A percentile compares a stretch with the other conserved stretches of the same genome.
Evolutionary conservation across 1,140 invertebrate genomes (phyloP).

Genomic region (Bombus confusus): DNA sequence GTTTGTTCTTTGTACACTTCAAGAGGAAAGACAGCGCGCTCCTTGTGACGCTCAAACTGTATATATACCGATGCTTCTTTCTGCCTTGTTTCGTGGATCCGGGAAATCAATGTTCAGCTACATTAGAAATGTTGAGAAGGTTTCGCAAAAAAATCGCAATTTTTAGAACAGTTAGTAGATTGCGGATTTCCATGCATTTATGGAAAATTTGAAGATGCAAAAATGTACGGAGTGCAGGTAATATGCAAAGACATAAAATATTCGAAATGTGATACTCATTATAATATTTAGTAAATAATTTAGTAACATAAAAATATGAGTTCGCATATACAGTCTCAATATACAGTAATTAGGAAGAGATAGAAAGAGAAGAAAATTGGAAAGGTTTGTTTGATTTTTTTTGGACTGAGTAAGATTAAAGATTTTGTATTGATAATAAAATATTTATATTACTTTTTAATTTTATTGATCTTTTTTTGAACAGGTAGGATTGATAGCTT

Average conservation of each 20-base stretch:
- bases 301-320: too few species aligned
- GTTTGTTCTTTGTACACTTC: constrained; percentile 48
- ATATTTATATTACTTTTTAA: too few species aligned
- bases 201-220: neutral
- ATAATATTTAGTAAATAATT: too few species aligned
- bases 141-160: neutral
- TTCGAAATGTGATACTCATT: neutral
- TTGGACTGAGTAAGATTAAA: neutral
- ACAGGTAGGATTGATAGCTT: too few species aligned
- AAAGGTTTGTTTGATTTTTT: neutral
- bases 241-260: too few species aligned
- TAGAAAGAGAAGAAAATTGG: too few species aligned
- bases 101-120: neutral
- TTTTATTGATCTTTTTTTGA: too few species aligned
- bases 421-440: too few species aligned
- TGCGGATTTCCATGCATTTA: too few species aligned
- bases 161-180: too few species aligned
- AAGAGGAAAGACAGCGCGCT: neutral
- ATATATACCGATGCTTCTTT: constrained; percentile 4
- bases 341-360: neutral
- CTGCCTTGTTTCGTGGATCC: neutral
- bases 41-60: constrained; percentile 29
- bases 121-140: neutral
- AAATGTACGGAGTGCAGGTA: too few species aligned
- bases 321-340: too few species aligned